Base-by-base conservation (phyloP, 1,140 invertebrate species). In the Sminthurides bifidus region DNA sequence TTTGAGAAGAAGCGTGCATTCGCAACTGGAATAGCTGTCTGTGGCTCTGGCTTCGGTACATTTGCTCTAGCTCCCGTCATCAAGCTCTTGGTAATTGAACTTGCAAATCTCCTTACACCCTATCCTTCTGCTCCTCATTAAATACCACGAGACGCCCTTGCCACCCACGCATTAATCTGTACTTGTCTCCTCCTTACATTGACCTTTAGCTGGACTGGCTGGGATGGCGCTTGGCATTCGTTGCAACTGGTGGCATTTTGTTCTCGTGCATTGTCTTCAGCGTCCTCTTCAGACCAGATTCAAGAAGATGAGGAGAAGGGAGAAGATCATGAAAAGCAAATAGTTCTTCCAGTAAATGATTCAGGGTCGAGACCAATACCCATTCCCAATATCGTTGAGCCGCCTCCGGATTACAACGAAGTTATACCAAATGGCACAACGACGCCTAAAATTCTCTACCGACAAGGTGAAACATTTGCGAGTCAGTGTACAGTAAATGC, bases 181-280 rank as follows among this genome's bases (percentile, higher is more conserved):
- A 15, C 37, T 8, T 12, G 6, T 35, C n/a, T 35, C 37, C 4
- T 6, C 19, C 5, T 10, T 51, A 21, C 15, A 17, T 61, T 15
- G 19, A 5, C 8, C 33, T 58, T n/a, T 46, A 66, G 8, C 77
- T 88, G 14, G 38, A 52, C 10, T 61, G 67, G 0, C 84, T 77
- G 61, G 78, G 78, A 48, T 87, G 84, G 83, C 73, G 81, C 48
- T 81, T 79, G 1, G 75, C 87, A 0, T 79, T 93, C 72, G 70
- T 90, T 0, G 82, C 94, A 24, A 81, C 88, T 24, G 81, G 86
- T 12, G 87, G 77, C 12, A 73, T 92, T 0, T 79, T 91, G 21
- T 72, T 94, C 1, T 80, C 84, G 66, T 92, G 89, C 68, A 79
- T 84, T 24, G 74, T 90, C 17, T 86, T 92, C 60, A 91, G 90